Conservation (phyloP, 2,113 vertebrate species). For the Silurus glanis region DNA sequence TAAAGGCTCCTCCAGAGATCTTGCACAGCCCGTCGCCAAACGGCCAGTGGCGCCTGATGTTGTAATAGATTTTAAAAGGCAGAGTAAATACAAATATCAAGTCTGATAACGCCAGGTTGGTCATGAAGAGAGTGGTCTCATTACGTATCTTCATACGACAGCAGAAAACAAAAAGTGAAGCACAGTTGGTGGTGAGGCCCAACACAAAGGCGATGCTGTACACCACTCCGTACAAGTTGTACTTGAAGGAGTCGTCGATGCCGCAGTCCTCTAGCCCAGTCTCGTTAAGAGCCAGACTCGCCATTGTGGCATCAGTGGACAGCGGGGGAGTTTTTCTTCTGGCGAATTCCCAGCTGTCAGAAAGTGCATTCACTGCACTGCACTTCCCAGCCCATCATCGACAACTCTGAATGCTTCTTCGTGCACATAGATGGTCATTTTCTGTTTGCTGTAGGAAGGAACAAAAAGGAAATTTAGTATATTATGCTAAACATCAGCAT, state of each 20-base stretch:
- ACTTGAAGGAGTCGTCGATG: constrained; percentile 96
- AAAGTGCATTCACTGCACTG: not conserved
- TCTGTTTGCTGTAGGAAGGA: constrained; percentile 12
- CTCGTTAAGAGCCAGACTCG: constrained; percentile 75
- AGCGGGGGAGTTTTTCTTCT: not conserved
- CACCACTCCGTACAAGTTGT: constrained; percentile 91
- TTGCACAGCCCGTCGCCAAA: constrained; percentile 95
- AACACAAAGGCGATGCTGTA: constrained; percentile 95
- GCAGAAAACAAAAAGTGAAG: constrained; percentile 94
- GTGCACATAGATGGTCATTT: not conserved
- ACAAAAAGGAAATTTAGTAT: constrained; percentile 17
- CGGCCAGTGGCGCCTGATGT: constrained; percentile 94
- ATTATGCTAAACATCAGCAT: not conserved
- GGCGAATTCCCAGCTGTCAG: constrained; percentile 32
- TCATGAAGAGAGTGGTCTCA: constrained; percentile 97
- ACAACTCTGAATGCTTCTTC: not conserved
- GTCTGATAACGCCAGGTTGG: constrained; percentile 91
- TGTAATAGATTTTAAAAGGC: constrained; percentile 97
- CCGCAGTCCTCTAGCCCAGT: constrained; percentile 85
- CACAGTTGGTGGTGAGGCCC: constrained; percentile 93
- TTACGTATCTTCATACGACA: constrained; percentile 92
- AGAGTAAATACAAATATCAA: constrained; percentile 93
- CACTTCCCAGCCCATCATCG: constrained; percentile 11
- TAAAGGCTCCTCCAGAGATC: constrained; percentile 93
- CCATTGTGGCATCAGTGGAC: constrained; percentile 60